Evolutionary conservation across 2,113 vertebrate genomes (phyloP), one percentile per base, ranked within the genome.

Genomic region (Ameiurus melas): DNA sequence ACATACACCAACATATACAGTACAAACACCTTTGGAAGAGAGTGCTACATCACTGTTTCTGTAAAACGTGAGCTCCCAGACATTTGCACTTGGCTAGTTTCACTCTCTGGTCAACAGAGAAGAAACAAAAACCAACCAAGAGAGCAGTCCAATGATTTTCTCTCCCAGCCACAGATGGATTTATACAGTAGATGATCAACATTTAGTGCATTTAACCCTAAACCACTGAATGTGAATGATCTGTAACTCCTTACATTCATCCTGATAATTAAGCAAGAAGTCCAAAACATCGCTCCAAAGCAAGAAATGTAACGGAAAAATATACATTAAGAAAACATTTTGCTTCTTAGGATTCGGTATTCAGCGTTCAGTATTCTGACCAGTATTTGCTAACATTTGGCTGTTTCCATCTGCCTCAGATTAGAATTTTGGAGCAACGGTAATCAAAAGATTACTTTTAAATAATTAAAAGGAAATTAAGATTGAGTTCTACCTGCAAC

Each of bases 401-500:
- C 20, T 47, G 20, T 77, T 20, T 25, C 20, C 20, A 36, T 25
- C 73, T 43, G 20, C 20, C 20, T 39, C 4, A 33, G 17, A 71
- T 36, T 19, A 39, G 20, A 6, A 57, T 57, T 78, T 14, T 78
- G 47, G 16, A 58, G n/a, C 19, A 81, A 58, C 3, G 58, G 4
- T 58, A 60, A 78, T 43, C 8, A 64, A 43, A 43, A 36, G 20
- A 36, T 58, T 53, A 88, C 2, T 36, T 77, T 33, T 71, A n/a
- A 27, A 80, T 60, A 79, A 73, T 47, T 53, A 14, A 73, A 71
- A 17, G 19, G 43, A 66, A 51, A 68, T 14, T 22, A 57, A 68
- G 33, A 33, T 57, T 30, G 62, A 78, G 58, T 47, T 30, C 0
- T 95, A 98, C 98, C 98, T 96, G 96, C 92, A 57, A 95, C 92